phyloP scores from a whole-genome alignment of 2,113 vertebrate genomes.

The Hippolais icterina region DNA sequence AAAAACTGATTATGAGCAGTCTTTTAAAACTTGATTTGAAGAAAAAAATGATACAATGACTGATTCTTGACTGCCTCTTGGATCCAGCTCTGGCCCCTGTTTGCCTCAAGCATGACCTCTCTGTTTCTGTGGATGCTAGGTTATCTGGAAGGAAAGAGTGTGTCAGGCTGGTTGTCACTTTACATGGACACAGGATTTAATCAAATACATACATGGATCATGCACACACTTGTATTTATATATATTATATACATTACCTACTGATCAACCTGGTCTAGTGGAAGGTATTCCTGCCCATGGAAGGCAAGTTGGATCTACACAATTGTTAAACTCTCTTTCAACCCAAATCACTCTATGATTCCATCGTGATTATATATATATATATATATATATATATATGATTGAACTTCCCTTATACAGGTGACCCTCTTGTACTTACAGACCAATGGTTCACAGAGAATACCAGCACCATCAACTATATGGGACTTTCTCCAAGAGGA shows the following conservation, averaged over 20 bases:
- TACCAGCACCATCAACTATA: neutral
- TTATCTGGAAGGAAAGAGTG: neutral
- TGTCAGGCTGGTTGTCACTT: neutral
- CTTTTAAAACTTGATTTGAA: neutral
- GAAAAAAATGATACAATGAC: neutral
- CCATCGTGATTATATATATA: neutral
- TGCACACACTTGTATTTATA: too few relatives aligned
- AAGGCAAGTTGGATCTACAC: neutral
- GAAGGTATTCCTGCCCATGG: neutral
- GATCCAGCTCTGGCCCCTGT: neutral
- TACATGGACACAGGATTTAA: neutral
- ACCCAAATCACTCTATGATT: neutral
- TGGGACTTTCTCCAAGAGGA: neutral
- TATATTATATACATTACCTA: too few relatives aligned
- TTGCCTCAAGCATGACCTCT: rapidly evolving
- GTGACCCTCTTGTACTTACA: neutral
- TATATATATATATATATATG: neutral
- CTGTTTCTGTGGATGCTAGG: neutral
- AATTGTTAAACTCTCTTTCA: neutral
- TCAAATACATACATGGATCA: neutral
- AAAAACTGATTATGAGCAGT: neutral
- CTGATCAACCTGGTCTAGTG: neutral
- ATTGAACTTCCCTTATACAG: neutral
- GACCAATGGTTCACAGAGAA: neutral
- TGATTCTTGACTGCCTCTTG: neutral